Evolutionary conservation across 2,888 invertebrate species (phyloP), one percentile per base, ranked within the genome.

Genomic region (Eupithecia insigniata): DNA sequence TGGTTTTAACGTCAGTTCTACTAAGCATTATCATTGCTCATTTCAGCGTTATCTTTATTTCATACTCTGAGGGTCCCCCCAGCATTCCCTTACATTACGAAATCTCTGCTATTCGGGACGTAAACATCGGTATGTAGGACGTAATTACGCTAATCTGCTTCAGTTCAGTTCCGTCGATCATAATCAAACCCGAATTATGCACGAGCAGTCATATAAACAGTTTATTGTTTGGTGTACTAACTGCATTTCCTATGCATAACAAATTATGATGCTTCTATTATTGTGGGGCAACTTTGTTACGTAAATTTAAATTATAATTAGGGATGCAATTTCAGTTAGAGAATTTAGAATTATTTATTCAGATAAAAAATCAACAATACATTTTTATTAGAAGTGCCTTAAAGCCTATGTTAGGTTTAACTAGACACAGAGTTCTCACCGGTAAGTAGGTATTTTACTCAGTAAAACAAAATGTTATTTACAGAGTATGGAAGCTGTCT

Each of bases 121-220:
- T 90, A 90, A 90, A 91, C 91, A 90, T 73, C 68, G 76, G 72
- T 82, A 92, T 89, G 80, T 90, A 84, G 92, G 91, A 84, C 90
- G 87, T 79, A 81, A 83, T 82, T 82, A 83, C 85, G 84, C 73
- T 81, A 78, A 83, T 80, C 80, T 72, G 66, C 67, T 78, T 67
- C 84, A 84, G 86, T 79, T 85, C 78, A 69, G 76, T 79, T 85
- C 77, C 68, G 77, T 76, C 79, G 80, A 85, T 87, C 86, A 87
- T 87, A 87, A 86, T 85, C 82, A 76, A 80, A 76, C 81, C 81
- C 75, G 79, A 82, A 77, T 82, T 80, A 66, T 74, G 43, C 71
- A 69, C 77, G 80, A 71, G 75, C 78, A 67, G 72, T 68, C 55
- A 75, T 76, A 73, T 74, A 73, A 71, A 75, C 14, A 43, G 65